phyloP scores from a whole-genome alignment of 2,797 vertebrate genomes.

The Meda fulgida region DNA sequence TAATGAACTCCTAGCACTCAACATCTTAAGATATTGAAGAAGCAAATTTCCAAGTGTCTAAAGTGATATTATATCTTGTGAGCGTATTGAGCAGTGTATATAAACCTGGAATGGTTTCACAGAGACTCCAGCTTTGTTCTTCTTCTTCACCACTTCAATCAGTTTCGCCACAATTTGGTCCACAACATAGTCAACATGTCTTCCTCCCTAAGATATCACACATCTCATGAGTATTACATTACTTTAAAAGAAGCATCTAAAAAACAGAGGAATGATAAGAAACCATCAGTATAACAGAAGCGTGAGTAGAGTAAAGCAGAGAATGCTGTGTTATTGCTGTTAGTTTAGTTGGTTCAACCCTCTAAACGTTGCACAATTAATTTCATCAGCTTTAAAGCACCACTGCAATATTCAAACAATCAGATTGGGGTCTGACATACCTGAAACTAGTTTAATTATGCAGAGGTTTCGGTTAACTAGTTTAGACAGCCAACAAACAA shows the following conservation, averaged over 20 bases:
- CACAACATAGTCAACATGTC: slow-evolving; percentile 89
- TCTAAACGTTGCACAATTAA: not conserved
- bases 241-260: not conserved
- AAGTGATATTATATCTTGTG: not conserved
- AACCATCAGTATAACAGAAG: not conserved
- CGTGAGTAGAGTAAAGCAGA: too few species aligned
- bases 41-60: not conserved
- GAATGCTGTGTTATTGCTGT: not conserved
- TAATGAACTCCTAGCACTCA: not conserved
- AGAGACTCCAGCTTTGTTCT: slow-evolving; percentile 91
- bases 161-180: slow-evolving; percentile 90
- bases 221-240: slow-evolving; percentile 31
- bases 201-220: slow-evolving; percentile 81
- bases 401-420: not conserved
- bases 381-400: not conserved
- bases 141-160: slow-evolving; percentile 93
- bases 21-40: not conserved
- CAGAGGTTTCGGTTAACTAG: not conserved
- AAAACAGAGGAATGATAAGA: not conserved
- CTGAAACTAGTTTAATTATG: not conserved
- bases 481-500: not conserved
- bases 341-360: not conserved
- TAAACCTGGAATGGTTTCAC: slow-evolving; percentile 90
- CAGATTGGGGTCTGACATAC: not conserved
- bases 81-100: not conserved